Evolutionary conservation across 2,888 invertebrate species (phyloP), one percentile per base, ranked within the genome.

Genomic region (Microctonus aethiopoides): DNA sequence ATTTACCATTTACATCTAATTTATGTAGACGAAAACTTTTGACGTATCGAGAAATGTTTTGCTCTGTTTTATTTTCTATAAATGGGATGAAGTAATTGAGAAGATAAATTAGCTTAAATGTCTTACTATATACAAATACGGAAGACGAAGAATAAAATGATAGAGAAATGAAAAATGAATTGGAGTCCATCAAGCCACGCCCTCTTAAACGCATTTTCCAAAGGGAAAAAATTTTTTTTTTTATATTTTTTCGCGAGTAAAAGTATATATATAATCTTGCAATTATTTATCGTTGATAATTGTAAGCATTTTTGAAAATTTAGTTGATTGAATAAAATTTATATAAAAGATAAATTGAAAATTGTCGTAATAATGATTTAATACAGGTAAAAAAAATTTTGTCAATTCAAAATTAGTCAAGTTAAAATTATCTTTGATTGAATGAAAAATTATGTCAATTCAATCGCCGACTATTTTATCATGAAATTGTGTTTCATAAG

Each of bases 141-240:
- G 22, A 16, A 7, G 20, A 20, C 22, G 52, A 61, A 26, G 34
- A 57, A 71, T 39, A 66, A 60, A 57, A 22, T 39, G 20, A 26
- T 60, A 36, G 26, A 56, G 36, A 60, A 64, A 75, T 72, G 68
- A 72, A 72, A 72, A 74, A 74, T 73, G 70, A 74, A 72, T 76
- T 76, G 71, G 73, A 64, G 63, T 57, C 70, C 66, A 71, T 72
- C 73, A 72, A 71, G 46, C 76, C 76, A 76, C 76, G 76, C 76
- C 76, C 76, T 72, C 60, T 61, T 66, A 75, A 72, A 71, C 72
- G 60, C 72, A 74, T 74, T 73, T 75, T 72, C 74, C 75, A 34
- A 39, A 71, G 70, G 75, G 65, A 67, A 67, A 36, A 26, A 36
- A n/a, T 13, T 9, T 20, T 56, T 29, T 6, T 46, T 7, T 16